Percentiles rank a stretch among this genome's conserved stretches.
phyloP scores from a whole-genome alignment of 2,797 vertebrate genomes.

The Salmo trutta region DNA sequence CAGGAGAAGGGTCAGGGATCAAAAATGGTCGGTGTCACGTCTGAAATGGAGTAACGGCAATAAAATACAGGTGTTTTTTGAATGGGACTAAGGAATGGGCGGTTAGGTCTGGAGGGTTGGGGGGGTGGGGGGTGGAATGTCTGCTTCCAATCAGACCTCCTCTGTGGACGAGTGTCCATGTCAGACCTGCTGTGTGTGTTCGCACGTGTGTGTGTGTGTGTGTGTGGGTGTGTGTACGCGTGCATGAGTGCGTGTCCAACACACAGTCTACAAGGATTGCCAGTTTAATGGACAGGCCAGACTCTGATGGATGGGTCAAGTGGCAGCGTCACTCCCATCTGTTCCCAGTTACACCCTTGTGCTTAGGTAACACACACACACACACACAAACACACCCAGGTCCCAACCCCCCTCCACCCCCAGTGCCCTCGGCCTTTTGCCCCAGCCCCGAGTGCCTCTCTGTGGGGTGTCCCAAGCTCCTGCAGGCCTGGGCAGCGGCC shows the following conservation, averaged over 20 bases:
- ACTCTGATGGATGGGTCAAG: conserved; percentile 33
- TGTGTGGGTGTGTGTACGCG: neutral
- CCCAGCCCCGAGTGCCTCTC: conserved; percentile 14
- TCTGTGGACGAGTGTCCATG: conserved; percentile 37
- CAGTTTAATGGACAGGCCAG: conserved; percentile 25
- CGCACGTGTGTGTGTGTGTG: too few relatives aligned
- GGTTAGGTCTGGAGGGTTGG: neutral
- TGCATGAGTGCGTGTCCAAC: conserved; percentile 21
- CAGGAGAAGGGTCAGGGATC: conserved; percentile 46
- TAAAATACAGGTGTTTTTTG: conserved; percentile 74
- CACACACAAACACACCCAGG: conserved; percentile 14
- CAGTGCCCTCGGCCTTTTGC: neutral
- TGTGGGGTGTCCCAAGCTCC: conserved; percentile 14
- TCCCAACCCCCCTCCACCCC: conserved; percentile 3
- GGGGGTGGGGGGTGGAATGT: conserved; percentile 31
- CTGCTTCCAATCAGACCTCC: conserved; percentile 67
- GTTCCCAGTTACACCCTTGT: conserved; percentile 27
- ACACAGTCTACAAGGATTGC: neutral
- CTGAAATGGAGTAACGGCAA: conserved; percentile 60
- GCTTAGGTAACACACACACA: conserved; percentile 19
- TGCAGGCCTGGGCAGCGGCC: conserved; percentile 9
- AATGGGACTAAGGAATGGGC: conserved; percentile 21
- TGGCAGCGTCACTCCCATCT: conserved; percentile 19
- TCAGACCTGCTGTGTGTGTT: conserved; percentile 19
- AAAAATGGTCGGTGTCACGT: conserved; percentile 40